These are phyloP conservation scores for Drosophila yakuba DNA, from an alignment of 1,140 invertebrate genomes.

Conservation along the genomic window DNA sequence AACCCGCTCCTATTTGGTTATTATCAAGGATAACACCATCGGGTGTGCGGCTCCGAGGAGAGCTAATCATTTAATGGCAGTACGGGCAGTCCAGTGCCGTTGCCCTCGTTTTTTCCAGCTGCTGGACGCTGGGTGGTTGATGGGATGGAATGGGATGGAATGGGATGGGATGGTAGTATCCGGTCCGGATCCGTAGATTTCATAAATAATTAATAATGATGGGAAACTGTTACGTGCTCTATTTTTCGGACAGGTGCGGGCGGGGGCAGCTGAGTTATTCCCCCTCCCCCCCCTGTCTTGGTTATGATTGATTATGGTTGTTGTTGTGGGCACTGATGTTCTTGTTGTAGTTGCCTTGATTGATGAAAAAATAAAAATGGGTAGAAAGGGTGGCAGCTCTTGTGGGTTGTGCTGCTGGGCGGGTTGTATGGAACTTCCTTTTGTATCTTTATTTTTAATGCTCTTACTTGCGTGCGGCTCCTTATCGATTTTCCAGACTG, in stretches of 20 bases:
- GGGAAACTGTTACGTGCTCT: constrained; percentile 53
- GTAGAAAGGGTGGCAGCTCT: neutral
- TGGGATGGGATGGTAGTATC: neutral
- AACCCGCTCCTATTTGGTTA: constrained; percentile 26
- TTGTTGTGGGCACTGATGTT: neutral
- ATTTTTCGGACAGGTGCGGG: constrained; percentile 43
- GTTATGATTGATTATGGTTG: constrained; percentile 73
- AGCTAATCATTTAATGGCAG: constrained; percentile 73
- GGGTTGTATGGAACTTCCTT: no score
- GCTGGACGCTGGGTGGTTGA: neutral
- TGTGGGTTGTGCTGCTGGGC: no score
- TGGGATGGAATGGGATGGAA: neutral
- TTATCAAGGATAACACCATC: constrained; percentile 14
- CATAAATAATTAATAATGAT: constrained; percentile 81
- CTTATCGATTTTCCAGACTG: constrained; percentile 53
- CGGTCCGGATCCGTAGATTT: constrained; percentile 2
- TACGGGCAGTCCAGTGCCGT: neutral
- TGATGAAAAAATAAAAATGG: constrained; percentile 61
- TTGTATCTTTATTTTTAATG: constrained; percentile 28
- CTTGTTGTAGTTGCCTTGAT: constrained; percentile 48
- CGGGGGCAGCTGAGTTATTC: constrained; percentile 1
- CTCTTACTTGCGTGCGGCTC: constrained; percentile 1
- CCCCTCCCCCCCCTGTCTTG: neutral
- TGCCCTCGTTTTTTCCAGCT: constrained; percentile 2
- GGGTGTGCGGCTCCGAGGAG: constrained; percentile 7